Conservation (phyloP, 2,797 vertebrate species). For the Pangasius larnaudii region DNA sequence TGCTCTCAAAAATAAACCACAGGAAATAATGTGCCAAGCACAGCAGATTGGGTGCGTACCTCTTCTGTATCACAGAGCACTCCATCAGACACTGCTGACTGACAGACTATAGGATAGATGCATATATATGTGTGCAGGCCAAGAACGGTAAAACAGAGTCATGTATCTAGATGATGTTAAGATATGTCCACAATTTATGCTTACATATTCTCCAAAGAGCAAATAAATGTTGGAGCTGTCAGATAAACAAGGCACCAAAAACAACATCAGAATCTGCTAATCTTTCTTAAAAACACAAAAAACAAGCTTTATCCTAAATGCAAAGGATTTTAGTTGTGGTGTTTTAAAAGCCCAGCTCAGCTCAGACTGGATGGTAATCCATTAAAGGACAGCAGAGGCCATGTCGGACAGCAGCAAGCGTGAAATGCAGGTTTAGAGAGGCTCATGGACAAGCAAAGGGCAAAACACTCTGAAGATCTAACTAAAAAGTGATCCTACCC, state of each 20-base stretch:
- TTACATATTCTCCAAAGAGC: neutral
- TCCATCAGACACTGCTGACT: slow-evolving; percentile 21
- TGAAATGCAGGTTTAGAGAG: slow-evolving; percentile 48
- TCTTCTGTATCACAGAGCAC: slow-evolving; percentile 13
- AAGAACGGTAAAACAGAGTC: slow-evolving; percentile 4
- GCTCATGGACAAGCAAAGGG: slow-evolving; percentile 7
- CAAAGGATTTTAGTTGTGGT: slow-evolving; percentile 62
- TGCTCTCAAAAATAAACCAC: slow-evolving; percentile 32
- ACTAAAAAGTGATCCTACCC: neutral
- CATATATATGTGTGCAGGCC: slow-evolving; percentile 1
- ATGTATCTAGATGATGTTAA: slow-evolving; percentile 15
- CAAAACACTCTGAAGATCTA: slow-evolving; percentile 9
- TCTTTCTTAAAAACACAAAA: neutral
- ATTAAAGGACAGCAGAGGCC: slow-evolving; percentile 58
- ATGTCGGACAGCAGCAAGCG: slow-evolving; percentile 47
- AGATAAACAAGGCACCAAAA: neutral
- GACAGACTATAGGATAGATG: slow-evolving; percentile 25
- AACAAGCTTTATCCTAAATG: slow-evolving; percentile 7
- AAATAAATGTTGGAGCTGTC: neutral
- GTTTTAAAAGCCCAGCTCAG: slow-evolving; percentile 56
- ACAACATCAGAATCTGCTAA: neutral
- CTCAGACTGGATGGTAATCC: slow-evolving; percentile 62
- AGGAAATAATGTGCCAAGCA: slow-evolving; percentile 34
- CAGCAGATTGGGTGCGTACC: slow-evolving; percentile 22
- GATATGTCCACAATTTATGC: neutral